These are phyloP conservation scores for Aphidius gifuensis DNA, from an alignment of 1,140 invertebrate genomes.

Conservation along the genomic window DNA sequence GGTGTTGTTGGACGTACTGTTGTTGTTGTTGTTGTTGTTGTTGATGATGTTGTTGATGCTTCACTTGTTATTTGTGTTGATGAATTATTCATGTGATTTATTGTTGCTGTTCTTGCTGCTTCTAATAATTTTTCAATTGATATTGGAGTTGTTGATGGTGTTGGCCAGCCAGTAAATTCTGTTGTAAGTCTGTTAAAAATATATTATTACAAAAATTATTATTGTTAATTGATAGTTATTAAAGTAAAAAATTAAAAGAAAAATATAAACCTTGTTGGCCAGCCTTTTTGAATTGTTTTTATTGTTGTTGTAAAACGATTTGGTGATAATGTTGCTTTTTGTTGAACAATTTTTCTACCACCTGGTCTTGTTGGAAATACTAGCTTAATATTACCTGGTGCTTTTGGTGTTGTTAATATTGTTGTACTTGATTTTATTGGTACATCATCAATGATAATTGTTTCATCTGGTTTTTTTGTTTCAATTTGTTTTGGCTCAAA, in stretches of 20 bases:
- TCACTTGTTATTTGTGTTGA: conserved; percentile 43
- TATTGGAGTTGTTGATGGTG: conserved; percentile 77
- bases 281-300: conserved; percentile 75
- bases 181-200: conserved; percentile 67
- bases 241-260: background rate
- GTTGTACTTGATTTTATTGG: too few species aligned
- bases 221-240: conserved; percentile 18
- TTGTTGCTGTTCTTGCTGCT: conserved; percentile 65
- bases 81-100: conserved; percentile 46
- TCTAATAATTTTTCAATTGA: conserved; percentile 77
- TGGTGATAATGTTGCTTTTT: conserved; percentile 64
- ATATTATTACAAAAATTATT: background rate
- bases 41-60: conserved; percentile 61
- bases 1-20: conserved; percentile 77
- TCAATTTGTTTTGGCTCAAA: conserved; percentile 39
- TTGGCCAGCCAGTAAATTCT: conserved; percentile 86
- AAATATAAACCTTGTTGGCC: conserved; percentile 66
- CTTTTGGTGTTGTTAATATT: conserved; percentile 18
- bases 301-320: conserved; percentile 52
- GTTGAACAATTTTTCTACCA: conserved; percentile 60
- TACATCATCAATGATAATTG: too few species aligned
- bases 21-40: conserved; percentile 70
- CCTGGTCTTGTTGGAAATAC: conserved; percentile 78
- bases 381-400: conserved; percentile 61
- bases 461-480: background rate